These are phyloP conservation scores for Elephantulus edwardii DNA, from an alignment of 2,113 vertebrate genomes.

Conservation along the genomic window DNA sequence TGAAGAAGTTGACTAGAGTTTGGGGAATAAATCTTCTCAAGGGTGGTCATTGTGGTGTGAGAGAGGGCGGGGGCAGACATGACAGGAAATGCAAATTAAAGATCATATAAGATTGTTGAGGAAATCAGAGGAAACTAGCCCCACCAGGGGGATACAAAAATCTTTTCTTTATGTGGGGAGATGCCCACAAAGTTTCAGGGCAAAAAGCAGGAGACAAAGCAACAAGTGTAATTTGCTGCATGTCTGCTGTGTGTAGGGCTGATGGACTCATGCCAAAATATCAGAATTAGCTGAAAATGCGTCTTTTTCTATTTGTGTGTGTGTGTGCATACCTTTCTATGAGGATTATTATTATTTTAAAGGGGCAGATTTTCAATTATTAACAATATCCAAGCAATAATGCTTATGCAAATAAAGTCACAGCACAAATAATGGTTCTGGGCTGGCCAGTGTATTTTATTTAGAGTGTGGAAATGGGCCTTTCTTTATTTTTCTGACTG, in stretches of 20 bases:
- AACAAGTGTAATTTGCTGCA: not conserved
- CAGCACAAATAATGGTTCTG: not conserved
- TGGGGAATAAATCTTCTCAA: not conserved
- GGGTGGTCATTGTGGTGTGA: not conserved
- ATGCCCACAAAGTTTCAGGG: not conserved
- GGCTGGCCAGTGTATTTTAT: not conserved
- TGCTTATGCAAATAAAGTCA: not conserved
- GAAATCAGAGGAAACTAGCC: not conserved
- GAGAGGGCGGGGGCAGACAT: not conserved
- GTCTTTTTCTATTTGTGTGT: not conserved
- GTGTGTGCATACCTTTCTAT: not conserved
- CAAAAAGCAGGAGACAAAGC: not conserved
- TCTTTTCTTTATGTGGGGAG: not conserved
- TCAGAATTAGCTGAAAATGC: not conserved
- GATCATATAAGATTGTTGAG: not conserved
- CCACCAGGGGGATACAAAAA: not conserved
- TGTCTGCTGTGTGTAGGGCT: not conserved
- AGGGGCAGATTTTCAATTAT: not conserved
- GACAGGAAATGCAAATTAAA: not conserved
- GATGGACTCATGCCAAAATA: not conserved
- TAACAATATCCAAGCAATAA: not conserved
- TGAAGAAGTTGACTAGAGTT: not conserved
- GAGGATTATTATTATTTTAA: not conserved
- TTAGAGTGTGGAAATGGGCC: not conserved
- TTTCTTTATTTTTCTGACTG: not conserved